Evolutionary conservation across 2,113 vertebrate species (phyloP), one percentile per base, ranked within the genome.

Genomic region (Salvelinus alpinus): DNA sequence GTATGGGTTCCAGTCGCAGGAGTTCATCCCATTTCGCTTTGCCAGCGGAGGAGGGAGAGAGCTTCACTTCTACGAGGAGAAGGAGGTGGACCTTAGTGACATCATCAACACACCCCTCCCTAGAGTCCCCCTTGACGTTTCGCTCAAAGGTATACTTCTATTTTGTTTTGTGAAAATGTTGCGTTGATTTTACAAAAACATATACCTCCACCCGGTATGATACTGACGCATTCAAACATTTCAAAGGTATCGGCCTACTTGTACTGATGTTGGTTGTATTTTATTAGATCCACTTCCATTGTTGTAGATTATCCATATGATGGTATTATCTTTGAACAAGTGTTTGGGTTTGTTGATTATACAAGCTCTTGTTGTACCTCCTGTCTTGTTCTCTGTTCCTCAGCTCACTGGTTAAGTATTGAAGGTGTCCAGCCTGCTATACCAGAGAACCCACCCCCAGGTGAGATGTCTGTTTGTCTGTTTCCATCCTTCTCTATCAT

Each of bases 371-470:
- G 1, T 22, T 22, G 25, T 11, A 9, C 20, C 4, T 31, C 2
- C 0, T 9, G 48, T 34, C 38, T 44, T 70, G 20, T 78, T 13
- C 76, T 47, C 78, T 59, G 0, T 85, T 67, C 70, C 27, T 48
- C 51, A 97, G 96, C 96, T 74, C 96, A 97, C 72, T 97, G 96
- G 96, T 91, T 97, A 90, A 97, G 96, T 83, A 97, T 97, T 20
- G 96, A 97, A 76, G 96, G 96, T 22, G 92, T 96, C 69, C 95
- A 97, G 89, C 96, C 96, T 1, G 84, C 96, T 65, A 97, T 97
- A 71, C 96, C 96, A 6, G 96, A 97, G 86, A 97, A 97, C 71
- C 96, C 96, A 9, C 96, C 96, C 2, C 96, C 96, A 89, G 95
- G 96, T 97, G 84, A 91, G 86, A 44, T 44, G 38, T 44, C 38